Conservation (phyloP, 2,888 invertebrate genomes). For the Metopia argyrocephala region DNA sequence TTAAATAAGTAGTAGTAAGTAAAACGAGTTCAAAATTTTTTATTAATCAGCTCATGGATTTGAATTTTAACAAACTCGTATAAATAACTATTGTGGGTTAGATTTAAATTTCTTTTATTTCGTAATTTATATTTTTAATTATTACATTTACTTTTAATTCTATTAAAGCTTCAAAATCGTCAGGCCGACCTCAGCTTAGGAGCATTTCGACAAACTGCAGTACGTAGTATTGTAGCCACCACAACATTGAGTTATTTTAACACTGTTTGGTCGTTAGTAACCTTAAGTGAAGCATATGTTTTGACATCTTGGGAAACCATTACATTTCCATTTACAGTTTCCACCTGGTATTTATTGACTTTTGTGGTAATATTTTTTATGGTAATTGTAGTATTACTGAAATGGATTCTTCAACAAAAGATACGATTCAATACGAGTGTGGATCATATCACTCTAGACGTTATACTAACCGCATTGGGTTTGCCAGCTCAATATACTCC, state of each 20-base stretch:
- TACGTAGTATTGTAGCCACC: constrained; percentile 53
- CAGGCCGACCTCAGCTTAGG: constrained; percentile 64
- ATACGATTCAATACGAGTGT: not conserved
- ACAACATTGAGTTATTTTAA: constrained; percentile 60
- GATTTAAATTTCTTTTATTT: not conserved
- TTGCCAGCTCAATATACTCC: constrained; percentile 43
- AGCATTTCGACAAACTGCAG: constrained; percentile 60
- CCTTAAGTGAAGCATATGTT: constrained; percentile 34
- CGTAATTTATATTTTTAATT: not conserved
- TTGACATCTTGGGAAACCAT: constrained; percentile 64
- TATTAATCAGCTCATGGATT: no score
- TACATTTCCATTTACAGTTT: constrained; percentile 62
- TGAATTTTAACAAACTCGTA: no score
- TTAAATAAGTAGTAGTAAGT: no score
- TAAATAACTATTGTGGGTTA: no score
- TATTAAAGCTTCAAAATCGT: constrained; percentile 63
- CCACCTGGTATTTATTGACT: constrained; percentile 55
- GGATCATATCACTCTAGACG: not conserved
- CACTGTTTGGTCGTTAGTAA: constrained; percentile 51
- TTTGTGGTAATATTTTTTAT: not conserved
- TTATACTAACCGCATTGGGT: constrained; percentile 33
- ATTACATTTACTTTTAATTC: no score
- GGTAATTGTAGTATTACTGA: not conserved
- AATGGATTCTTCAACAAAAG: not conserved
- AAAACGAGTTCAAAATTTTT: no score